Base-by-base conservation (phyloP, 1,140 invertebrate genomes). In the Melipona quadrifasciata region DNA sequence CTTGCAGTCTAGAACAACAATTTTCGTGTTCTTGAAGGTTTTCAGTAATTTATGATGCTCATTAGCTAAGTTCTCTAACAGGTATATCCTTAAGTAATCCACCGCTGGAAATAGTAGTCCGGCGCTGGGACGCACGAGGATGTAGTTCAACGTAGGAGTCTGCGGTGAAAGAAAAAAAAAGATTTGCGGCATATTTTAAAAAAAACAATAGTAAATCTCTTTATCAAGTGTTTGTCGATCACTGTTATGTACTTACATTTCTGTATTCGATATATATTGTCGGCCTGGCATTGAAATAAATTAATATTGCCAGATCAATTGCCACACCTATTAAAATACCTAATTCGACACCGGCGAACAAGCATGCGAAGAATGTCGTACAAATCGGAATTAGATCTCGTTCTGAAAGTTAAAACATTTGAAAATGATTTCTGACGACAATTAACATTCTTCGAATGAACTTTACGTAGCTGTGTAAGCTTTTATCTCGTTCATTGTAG, bases 251-350 rank as follows among this genome's bases (percentile, higher is more conserved):
- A 82, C 94, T 93, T 86, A 96, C 96, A 81, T 95, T 94, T 88
- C 95, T 95, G 39, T 93, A 94, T 87, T 96, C 95, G 55, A 97
- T 93, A 76, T 95, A 88, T 57, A 97, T 95, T 80, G 96, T 95
- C 21, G 98, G 98, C 90, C 97, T 95, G 5, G 98, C 97, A 88
- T 96, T 96, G 82, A 96, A 97, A 92, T 97, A 98, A 6, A 98
- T 94, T n/a, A 99, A 92, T 84, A 98, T 96, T 8, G 97, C 87
- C 0, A 98, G 93, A 91, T 98, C 98, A 16, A 98, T 94, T 1
- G 94, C 94, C n/a, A 98, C 96, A 21, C 98, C 98, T 90, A 97
- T 96, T 24, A 98, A 93, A 90, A 99, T 97, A 24, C 98, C 98
- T 87, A 97, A 96, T 95, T 98, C 97, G 6, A 98, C 95, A 12